Base-by-base conservation (phyloP, 2,888 invertebrate species). In the Agriopis leucophaearia region DNA sequence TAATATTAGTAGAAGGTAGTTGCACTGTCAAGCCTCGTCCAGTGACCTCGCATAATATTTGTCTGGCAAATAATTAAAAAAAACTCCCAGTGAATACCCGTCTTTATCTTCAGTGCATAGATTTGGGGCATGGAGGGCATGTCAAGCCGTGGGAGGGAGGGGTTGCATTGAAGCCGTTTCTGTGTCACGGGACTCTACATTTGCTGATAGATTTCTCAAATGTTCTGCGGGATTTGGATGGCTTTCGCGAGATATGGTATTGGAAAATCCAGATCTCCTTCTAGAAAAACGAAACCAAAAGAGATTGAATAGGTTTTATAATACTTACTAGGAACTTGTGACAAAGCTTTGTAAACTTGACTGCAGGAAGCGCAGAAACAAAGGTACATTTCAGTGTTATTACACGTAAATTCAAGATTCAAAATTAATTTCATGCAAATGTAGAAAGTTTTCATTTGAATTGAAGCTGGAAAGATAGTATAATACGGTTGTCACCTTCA, bases 121-220 rank as follows among this genome's bases (percentile, higher is more conserved):
- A 57, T 66, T 62, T 35, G 52, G 62, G 35, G 55, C 13, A 56
- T 18, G 42, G 56, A 8, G 13, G 44, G 45, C 52, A 52, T 62
- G 62, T 62, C 57, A 54, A 45, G 55, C 35, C 35, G 38, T 1
- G 35, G 42, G 38, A 13, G 9, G 45, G 45, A 1, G 9, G 13
- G 57, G 40, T 35, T 38, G 52, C 48, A 54, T 40, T 56, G 59
- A 52, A 55, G 38, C 40, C 36, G 35, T 12, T 56, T 64, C 55
- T 56, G 63, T 44, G 59, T 52, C 59, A 45, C 55, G 44, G 40
- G 51, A 52, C 59, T 65, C 57, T 67, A 51, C 51, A 62, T 66
- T 66, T 57, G 57, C 68, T 63, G 63, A 64, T 68, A 60, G 63
- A 68, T 50, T 64, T 40, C 50, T 18, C 42, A 38, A 47, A 58